Evolutionary conservation across 1,140 invertebrate genomes (phyloP), one percentile per base, ranked within the genome.

Genomic region (Acarapis woodi): DNA sequence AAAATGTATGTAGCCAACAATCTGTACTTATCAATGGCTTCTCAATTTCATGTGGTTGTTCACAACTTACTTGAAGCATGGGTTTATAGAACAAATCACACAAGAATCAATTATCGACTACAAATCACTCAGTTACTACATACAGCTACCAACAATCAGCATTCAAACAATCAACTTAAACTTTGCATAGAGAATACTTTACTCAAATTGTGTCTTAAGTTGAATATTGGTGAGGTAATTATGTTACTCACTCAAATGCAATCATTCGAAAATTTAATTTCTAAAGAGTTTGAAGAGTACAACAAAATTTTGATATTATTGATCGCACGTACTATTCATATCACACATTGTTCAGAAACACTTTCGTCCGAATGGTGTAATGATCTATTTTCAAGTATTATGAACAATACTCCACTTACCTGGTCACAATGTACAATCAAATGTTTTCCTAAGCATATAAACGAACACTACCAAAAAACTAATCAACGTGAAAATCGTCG

Each of bases 31-130:
- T 56, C 57, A 6, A 53, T 49, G 20, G 57, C 62, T 26, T 62
- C 58, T 36, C 83, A 83, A 52, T 73, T 71, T 20, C 77, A 87
- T n/a, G 45, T 77, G 21, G 88, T 83, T 34, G 60, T 93, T 4
- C 83, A 93, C 50, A 88, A 80, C 0, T 55, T 93, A 18, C 56
- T 93, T 43, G 85, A 94, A 55, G 90, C 93, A 80, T 90, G 90
- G 52, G 82, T 75, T 37, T 90, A 88, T 51, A 62, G 85, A 32
- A 71, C 93, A 57, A 82, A 90, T 54, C 85, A 93, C 53, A 85
- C 88, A 45, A 82, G 87, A 46, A 77, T 82, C 0, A 79, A 88
- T 54, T 93, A 90, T 52, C 62, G 82, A 35, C 72, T 90, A 0
- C 82, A 88, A 50, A 60, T 93, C 4, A 55, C 93, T 2, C 77